Conservation (phyloP, 2,113 vertebrate genomes). For the Odocoileus virginianus region DNA sequence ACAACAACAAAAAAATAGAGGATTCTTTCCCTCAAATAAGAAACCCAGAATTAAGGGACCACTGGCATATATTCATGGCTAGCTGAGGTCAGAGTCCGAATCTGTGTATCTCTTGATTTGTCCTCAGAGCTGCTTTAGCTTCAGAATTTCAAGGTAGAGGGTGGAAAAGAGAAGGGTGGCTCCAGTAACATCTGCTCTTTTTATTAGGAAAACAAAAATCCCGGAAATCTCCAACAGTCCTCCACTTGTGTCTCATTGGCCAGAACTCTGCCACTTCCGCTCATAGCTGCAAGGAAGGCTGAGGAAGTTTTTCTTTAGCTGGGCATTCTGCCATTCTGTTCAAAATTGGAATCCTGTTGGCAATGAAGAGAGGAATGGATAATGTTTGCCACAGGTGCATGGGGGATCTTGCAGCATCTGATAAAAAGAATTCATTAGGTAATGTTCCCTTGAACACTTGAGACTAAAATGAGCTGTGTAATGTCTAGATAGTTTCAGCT, state of each 20-base stretch:
- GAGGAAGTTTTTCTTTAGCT: background rate
- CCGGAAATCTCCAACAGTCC: background rate
- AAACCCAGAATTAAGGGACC: background rate
- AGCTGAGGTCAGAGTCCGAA: background rate
- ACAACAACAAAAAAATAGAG: background rate
- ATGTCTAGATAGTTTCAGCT: background rate
- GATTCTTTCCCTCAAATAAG: background rate
- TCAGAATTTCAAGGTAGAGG: background rate
- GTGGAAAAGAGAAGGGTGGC: background rate
- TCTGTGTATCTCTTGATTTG: background rate
- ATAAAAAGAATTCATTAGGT: constrained; percentile 33
- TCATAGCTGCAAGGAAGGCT: background rate
- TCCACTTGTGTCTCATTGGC: background rate
- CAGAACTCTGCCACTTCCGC: background rate
- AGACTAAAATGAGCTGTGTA: constrained; percentile 5
- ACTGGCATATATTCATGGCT: background rate
- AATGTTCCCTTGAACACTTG: background rate
- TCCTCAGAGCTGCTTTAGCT: background rate
- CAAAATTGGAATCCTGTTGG: constrained; percentile 20
- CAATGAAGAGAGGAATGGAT: background rate
- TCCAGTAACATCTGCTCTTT: background rate
- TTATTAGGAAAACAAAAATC: constrained; percentile 4
- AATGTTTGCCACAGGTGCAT: constrained; percentile 43
- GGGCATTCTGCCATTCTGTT: background rate
- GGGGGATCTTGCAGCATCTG: background rate